A percentile compares a stretch with the other conserved stretches of the same genome.
Evolutionary conservation across 2,797 vertebrate species (phyloP).

Genomic region (Rhinatrema bivittatum): DNA sequence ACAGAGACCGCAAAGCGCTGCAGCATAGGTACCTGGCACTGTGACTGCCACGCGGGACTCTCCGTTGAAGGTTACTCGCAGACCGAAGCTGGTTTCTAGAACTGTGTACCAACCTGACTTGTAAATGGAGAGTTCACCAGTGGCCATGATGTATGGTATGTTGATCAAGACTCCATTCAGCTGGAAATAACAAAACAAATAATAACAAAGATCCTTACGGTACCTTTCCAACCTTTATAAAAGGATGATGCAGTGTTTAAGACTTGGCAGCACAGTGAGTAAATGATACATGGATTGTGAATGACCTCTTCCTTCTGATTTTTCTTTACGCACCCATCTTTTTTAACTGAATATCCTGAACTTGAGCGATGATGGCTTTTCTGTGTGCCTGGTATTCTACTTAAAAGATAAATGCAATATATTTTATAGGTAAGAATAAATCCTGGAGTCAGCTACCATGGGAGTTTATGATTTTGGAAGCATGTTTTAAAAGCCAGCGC

Average conservation of each 20-base stretch:
- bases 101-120: constrained; percentile 33
- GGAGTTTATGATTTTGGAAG: no score
- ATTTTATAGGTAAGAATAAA: no score
- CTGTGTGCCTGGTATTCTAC: background rate
- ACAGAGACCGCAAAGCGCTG: constrained; percentile 51
- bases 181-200: constrained; percentile 15
- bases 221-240: background rate
- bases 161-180: constrained; percentile 38
- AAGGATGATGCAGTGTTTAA: background rate
- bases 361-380: no score
- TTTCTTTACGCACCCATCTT: background rate
- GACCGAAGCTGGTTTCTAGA: constrained; percentile 39
- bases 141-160: constrained; percentile 24
- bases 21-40: constrained; percentile 47
- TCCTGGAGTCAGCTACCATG: no score
- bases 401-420: no score
- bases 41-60: constrained; percentile 33
- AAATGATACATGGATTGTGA: no score
- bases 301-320: no score
- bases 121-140: constrained; percentile 26
- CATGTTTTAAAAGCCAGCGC: no score
- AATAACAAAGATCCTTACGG: background rate
- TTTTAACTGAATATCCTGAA: no score
- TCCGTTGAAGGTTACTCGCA: constrained; percentile 51
- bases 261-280: background rate